Conservation (phyloP, 2,797 vertebrate species). For the Monodelphis domestica region DNA sequence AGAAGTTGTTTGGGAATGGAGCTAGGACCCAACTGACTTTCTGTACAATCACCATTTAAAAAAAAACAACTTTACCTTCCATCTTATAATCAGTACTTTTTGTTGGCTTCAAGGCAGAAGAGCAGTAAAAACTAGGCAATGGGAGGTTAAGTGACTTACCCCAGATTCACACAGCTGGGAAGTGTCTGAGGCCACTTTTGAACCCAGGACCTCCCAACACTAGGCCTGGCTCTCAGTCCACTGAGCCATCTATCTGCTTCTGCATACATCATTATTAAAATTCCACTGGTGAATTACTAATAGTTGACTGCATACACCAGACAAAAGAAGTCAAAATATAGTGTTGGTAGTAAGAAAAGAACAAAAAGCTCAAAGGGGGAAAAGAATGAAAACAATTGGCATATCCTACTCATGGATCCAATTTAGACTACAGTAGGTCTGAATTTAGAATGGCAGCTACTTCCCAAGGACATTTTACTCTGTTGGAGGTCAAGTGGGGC, state of each 20-base stretch:
- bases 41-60: too few relatives aligned
- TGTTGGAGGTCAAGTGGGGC: not conserved
- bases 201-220: too few relatives aligned
- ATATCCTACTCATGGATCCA: not conserved
- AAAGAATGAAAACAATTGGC: not conserved
- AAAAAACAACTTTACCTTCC: too few relatives aligned
- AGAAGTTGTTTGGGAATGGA: not conserved
- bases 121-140: too few relatives aligned
- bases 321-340: not conserved
- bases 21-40: too few relatives aligned
- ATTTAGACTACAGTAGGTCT: not conserved
- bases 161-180: too few relatives aligned
- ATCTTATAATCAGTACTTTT: too few relatives aligned
- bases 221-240: too few relatives aligned
- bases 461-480: not conserved
- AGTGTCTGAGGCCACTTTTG: too few relatives aligned
- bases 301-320: not conserved
- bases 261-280: not conserved
- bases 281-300: not conserved
- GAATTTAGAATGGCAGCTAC: not conserved
- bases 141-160: too few relatives aligned
- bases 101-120: too few relatives aligned
- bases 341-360: not conserved
- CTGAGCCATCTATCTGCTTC: too few relatives aligned
- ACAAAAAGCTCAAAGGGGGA: not conserved